Evolutionary conservation across 1,140 invertebrate genomes (phyloP).

Genomic region (Calycopis cecrops): DNA sequence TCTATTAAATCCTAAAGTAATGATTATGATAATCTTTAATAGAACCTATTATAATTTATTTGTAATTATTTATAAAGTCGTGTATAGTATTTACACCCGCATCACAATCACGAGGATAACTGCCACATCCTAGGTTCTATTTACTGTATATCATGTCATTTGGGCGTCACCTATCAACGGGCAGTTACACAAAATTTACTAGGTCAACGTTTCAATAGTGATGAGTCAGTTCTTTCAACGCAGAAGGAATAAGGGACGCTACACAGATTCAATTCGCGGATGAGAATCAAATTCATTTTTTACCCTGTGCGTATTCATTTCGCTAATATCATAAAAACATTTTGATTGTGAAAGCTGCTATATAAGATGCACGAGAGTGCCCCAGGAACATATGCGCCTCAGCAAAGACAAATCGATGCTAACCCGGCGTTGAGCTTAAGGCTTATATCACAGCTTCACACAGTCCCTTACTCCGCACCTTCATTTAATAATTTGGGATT

Average conservation of each 20-base stretch:
- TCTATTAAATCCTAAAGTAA: slow-evolving; percentile 62
- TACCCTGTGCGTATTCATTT: slow-evolving; percentile 67
- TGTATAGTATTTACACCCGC: slow-evolving; percentile 62
- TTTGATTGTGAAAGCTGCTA: slow-evolving; percentile 21
- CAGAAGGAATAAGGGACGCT: slow-evolving; percentile 65
- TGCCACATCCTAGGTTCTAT: slow-evolving; percentile 50
- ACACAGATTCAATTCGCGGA: slow-evolving; percentile 36
- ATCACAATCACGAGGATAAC: slow-evolving; percentile 50
- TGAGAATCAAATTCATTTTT: slow-evolving; percentile 45
- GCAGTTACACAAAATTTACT: slow-evolving; percentile 55
- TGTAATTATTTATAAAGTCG: slow-evolving; percentile 67
- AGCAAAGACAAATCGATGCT: neutral
- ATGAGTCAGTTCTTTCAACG: slow-evolving; percentile 66
- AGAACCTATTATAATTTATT: slow-evolving; percentile 66
- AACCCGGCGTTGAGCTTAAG: slow-evolving; percentile 50
- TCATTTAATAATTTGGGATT: slow-evolving; percentile 54
- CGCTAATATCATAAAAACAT: slow-evolving; percentile 58
- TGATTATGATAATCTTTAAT: slow-evolving; percentile 71
- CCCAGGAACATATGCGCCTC: neutral
- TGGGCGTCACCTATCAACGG: slow-evolving; percentile 42
- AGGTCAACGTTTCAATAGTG: slow-evolving; percentile 56
- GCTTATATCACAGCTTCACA: slow-evolving; percentile 10
- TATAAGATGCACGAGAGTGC: slow-evolving; percentile 7
- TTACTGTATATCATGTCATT: slow-evolving; percentile 20
- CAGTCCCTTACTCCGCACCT: slow-evolving; percentile 63